Percentiles rank a stretch among this genome's conserved stretches.
Conservation (phyloP, 1,140 invertebrate genomes). For the Drosophila repletoides region DNA sequence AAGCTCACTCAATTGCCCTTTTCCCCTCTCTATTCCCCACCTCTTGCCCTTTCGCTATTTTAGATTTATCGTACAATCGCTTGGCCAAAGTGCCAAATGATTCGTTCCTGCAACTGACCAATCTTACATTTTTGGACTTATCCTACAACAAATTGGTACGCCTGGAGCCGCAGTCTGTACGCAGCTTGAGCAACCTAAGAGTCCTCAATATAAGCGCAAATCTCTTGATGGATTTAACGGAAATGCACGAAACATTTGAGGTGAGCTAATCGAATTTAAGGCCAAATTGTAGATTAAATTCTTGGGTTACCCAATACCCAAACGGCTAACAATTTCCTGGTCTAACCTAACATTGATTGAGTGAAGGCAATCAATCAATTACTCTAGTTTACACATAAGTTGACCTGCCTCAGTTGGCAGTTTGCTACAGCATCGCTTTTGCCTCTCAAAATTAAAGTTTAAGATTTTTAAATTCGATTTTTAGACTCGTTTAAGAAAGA, state of each 20-base stretch:
- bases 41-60: conserved; percentile 4
- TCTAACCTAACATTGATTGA: not conserved
- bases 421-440: too few relatives aligned
- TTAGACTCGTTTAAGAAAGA: too few relatives aligned
- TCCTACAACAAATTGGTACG: conserved; percentile 88
- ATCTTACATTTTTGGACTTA: conserved; percentile 87
- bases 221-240: conserved; percentile 73
- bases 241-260: conserved; percentile 82
- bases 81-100: conserved; percentile 88
- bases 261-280: conserved; percentile 42
- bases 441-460: too few relatives aligned
- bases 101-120: conserved; percentile 87
- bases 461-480: too few relatives aligned
- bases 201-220: conserved; percentile 88
- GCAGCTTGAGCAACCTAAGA: conserved; percentile 71
- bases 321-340: too few relatives aligned
- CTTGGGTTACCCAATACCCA: too few relatives aligned
- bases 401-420: too few relatives aligned
- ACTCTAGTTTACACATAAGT: too few relatives aligned
- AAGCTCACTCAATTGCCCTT: conserved; percentile 21
- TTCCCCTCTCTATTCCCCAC: not conserved
- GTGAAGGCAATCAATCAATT: not conserved
- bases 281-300: too few relatives aligned
- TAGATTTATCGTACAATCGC: conserved; percentile 87
- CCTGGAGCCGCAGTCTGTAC: conserved; percentile 86